Evolutionary conservation across 2,797 vertebrate species (phyloP).

Genomic region (Sebastolobus altivelis): DNA sequence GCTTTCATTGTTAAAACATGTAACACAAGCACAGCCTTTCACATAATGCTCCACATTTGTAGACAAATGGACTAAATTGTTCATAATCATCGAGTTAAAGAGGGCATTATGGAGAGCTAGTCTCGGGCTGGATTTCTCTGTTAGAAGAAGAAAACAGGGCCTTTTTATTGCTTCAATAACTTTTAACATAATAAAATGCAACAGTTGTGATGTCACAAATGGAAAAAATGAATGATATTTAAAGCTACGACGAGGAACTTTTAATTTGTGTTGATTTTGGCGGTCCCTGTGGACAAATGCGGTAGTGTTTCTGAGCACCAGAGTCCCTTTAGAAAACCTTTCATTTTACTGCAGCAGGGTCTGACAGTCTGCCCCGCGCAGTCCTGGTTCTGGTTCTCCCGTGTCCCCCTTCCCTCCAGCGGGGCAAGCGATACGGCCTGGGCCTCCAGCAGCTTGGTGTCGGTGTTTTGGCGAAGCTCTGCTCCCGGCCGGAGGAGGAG

Average conservation of each 20-base stretch:
- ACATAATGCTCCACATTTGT: slow-evolving; percentile 9
- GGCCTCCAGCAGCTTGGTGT: too few relatives aligned
- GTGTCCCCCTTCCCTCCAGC: too few relatives aligned
- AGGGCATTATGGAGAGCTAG: not conserved
- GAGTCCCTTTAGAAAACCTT: too few relatives aligned
- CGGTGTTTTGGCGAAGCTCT: too few relatives aligned
- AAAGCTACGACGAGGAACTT: not conserved
- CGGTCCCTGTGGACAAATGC: not conserved
- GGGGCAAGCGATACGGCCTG: too few relatives aligned
- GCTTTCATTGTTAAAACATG: slow-evolving; percentile 42
- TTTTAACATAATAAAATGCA: not conserved
- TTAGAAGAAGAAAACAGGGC: not conserved
- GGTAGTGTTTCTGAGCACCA: not conserved
- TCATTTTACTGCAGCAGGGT: too few relatives aligned
- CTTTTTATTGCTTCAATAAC: not conserved
- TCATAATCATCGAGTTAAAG: not conserved
- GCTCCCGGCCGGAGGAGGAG: too few relatives aligned
- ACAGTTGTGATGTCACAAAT: not conserved
- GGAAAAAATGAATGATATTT: not conserved
- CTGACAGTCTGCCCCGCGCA: not conserved
- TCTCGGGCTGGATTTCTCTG: not conserved
- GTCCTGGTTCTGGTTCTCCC: not conserved
- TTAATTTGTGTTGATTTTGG: not conserved
- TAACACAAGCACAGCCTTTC: slow-evolving; percentile 26
- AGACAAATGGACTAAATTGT: not conserved